Evolutionary conservation across 2,113 vertebrate genomes (phyloP).

Genomic region (Cochlearius cochlearius): DNA sequence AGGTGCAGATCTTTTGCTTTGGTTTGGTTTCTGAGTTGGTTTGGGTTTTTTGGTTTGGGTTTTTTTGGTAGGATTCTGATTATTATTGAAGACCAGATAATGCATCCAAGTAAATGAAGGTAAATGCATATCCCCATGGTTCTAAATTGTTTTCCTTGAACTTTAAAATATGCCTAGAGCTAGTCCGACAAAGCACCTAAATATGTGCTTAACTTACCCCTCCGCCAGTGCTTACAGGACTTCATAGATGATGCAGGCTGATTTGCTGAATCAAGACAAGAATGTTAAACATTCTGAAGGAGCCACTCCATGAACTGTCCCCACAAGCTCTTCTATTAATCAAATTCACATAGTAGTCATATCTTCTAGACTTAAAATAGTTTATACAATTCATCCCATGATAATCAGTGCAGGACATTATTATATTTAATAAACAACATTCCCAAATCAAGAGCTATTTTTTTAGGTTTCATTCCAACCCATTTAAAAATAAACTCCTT

Average conservation of each 20-base stretch:
- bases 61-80: background rate
- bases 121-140: background rate
- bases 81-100: background rate
- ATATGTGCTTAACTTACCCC: background rate
- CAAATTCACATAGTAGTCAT: background rate
- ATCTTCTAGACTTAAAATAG: background rate
- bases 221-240: background rate
- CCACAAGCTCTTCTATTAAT: background rate
- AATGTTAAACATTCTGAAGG: background rate
- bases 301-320: background rate
- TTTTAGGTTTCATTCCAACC: background rate
- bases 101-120: background rate
- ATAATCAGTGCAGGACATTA: constrained; percentile 13
- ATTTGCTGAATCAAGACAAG: background rate
- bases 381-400: constrained; percentile 1
- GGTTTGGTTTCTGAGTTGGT: background rate
- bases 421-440: background rate
- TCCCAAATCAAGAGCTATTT: background rate
- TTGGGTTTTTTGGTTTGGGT: background rate
- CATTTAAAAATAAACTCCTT: background rate
- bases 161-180: background rate
- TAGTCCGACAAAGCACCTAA: background rate
- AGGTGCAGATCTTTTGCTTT: background rate
- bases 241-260: background rate
- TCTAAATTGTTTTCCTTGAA: background rate